phyloP scores from a whole-genome alignment of 2,797 vertebrate genomes.

The Rhinoraja longicauda region DNA sequence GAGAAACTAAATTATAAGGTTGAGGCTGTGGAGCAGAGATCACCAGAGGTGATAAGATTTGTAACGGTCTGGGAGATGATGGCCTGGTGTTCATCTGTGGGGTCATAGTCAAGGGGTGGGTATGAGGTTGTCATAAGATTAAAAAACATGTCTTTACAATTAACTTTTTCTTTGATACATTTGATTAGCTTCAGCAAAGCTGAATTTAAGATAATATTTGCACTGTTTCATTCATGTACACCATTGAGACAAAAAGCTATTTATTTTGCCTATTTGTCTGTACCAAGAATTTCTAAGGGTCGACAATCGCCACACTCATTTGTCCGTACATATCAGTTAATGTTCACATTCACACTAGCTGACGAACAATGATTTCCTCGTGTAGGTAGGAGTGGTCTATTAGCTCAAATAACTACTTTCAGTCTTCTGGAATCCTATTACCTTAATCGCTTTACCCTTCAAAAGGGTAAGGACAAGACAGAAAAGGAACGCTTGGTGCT shows the following conservation, averaged over 20 bases:
- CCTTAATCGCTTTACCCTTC: constrained; percentile 38
- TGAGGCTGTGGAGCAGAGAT: too few relatives aligned
- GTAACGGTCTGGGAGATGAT: too few relatives aligned
- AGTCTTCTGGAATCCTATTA: constrained; percentile 38
- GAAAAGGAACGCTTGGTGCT: background rate
- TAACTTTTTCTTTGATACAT: background rate
- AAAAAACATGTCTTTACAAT: background rate
- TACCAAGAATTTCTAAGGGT: background rate
- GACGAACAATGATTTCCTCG: constrained; percentile 3
- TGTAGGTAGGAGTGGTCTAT: constrained; percentile 21
- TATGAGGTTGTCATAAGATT: background rate
- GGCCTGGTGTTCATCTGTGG: too few relatives aligned
- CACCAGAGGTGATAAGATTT: too few relatives aligned
- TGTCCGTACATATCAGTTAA: constrained; percentile 33
- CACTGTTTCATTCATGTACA: background rate
- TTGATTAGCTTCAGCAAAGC: background rate
- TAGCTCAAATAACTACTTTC: constrained; percentile 25
- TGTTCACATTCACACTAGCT: constrained; percentile 16
- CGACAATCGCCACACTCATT: constrained; percentile 26
- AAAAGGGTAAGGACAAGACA: constrained; percentile 34
- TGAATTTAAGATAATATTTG: background rate
- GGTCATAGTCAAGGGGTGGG: too few relatives aligned
- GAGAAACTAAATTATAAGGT: too few relatives aligned
- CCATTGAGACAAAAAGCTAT: constrained; percentile 1
- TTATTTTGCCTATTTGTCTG: constrained; percentile 11